Evolutionary conservation across 2,113 vertebrate genomes (phyloP).

Genomic region (Solenodon paradoxus): DNA sequence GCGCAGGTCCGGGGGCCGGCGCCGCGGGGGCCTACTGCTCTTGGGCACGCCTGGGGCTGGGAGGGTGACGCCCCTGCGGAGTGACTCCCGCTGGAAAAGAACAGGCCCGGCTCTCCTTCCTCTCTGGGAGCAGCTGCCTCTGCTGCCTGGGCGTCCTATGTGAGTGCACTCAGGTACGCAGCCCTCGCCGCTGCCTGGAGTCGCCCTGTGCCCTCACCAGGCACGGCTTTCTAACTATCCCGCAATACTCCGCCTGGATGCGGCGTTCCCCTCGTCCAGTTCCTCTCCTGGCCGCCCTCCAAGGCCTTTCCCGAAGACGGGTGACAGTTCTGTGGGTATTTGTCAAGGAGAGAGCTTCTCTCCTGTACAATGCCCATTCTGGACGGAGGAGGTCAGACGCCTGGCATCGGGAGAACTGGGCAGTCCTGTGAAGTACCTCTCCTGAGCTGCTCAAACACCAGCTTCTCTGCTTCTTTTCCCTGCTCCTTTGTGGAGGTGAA

Average conservation of each 20-base stretch:
- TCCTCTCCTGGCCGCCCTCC: not conserved
- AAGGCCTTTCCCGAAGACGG: not conserved
- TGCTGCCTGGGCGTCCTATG: not conserved
- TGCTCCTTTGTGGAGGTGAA: not conserved
- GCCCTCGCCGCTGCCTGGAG: not conserved
- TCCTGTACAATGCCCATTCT: not conserved
- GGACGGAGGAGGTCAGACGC: not conserved
- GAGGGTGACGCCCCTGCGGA: not conserved
- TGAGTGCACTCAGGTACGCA: not conserved
- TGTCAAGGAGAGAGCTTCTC: not conserved
- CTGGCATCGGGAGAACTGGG: not conserved
- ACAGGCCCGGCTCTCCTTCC: not conserved
- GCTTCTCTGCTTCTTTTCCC: not conserved
- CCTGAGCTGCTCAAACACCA: not conserved
- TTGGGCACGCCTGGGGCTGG: not conserved
- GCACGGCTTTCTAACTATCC: not conserved
- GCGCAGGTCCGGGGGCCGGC: too few relatives aligned
- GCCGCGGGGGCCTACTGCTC: not conserved
- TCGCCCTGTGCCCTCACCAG: not conserved
- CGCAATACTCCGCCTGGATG: not conserved
- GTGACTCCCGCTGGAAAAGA: not conserved
- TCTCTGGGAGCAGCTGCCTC: not conserved
- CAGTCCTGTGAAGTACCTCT: not conserved
- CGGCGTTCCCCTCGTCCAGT: not conserved
- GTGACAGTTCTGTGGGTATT: not conserved